These are phyloP conservation scores for Petrophora chlorosata DNA, from an alignment of 2,888 invertebrate genomes.

Conservation along the genomic window DNA sequence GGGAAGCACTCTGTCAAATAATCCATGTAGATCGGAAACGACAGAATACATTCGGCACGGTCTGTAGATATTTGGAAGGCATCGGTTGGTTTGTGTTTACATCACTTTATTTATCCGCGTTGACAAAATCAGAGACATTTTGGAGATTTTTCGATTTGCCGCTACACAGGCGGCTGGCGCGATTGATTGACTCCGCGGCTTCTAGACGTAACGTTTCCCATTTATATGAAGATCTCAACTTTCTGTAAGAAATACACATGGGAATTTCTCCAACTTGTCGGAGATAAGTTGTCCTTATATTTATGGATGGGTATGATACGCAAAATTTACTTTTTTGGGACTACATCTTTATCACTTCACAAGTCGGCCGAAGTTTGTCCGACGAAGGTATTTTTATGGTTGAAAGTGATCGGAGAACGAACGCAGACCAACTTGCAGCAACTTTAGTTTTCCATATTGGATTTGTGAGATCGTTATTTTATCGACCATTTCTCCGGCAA, in stretches of 20 bases:
- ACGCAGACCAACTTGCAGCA: slow-evolving; percentile 9
- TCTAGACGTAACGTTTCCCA: slow-evolving; percentile 65
- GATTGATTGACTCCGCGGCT: slow-evolving; percentile 69
- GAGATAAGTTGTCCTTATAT: slow-evolving; percentile 32
- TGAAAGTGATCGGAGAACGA: slow-evolving; percentile 13
- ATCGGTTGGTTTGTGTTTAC: slow-evolving; percentile 24
- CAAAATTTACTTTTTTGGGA: slow-evolving; percentile 32
- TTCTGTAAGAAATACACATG: slow-evolving; percentile 44
- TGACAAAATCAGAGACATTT: slow-evolving; percentile 50
- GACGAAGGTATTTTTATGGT: slow-evolving; percentile 25
- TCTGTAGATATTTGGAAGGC: slow-evolving; percentile 4
- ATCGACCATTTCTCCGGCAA: no score
- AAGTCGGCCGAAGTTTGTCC: slow-evolving; percentile 22
- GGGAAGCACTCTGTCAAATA: no score
- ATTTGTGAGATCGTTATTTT: no score
- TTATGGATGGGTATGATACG: slow-evolving; percentile 31
- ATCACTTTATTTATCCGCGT: slow-evolving; percentile 29
- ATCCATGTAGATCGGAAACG: no score
- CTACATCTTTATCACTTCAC: slow-evolving; percentile 26
- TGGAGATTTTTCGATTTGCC: slow-evolving; percentile 72
- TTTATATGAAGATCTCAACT: slow-evolving; percentile 72
- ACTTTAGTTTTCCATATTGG: slow-evolving; percentile 12
- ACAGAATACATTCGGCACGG: no score
- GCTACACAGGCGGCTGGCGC: slow-evolving; percentile 67
- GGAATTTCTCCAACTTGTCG: slow-evolving; percentile 41